Evolutionary conservation across 2,797 vertebrate species (phyloP).

Genomic region (Botia almorhae): DNA sequence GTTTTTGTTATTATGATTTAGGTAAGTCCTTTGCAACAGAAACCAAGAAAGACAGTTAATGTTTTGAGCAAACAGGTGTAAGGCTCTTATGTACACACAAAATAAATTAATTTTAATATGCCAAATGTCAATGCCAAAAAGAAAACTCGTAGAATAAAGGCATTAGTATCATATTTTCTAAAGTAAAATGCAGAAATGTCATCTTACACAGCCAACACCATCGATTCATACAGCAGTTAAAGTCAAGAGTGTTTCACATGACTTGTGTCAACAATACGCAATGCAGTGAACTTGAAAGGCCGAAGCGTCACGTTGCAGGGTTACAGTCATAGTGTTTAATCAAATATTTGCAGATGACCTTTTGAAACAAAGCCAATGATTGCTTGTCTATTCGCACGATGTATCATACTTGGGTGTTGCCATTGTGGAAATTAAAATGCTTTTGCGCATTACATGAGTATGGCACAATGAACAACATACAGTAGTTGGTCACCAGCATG

Average conservation of each 20-base stretch:
- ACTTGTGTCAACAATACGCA: background rate
- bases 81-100: constrained; percentile 59
- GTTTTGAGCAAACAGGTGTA: constrained; percentile 50
- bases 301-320: background rate
- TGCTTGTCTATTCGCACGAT: background rate
- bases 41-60: constrained; percentile 53
- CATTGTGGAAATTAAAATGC: background rate
- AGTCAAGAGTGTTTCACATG: constrained; percentile 10
- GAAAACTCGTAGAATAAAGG: constrained; percentile 52
- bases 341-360: background rate
- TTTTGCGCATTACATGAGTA: background rate
- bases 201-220: constrained; percentile 47
- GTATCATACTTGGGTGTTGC: constrained; percentile 1
- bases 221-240: constrained; percentile 34
- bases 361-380: background rate
- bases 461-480: background rate
- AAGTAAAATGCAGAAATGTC: constrained; percentile 42
- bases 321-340: background rate
- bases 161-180: constrained; percentile 46
- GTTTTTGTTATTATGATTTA: constrained; percentile 38
- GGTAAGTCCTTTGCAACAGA: constrained; percentile 47
- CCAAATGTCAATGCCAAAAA: constrained; percentile 49
- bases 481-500: no score
- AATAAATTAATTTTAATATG: constrained; percentile 14
- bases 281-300: background rate